Base-by-base conservation (phyloP, 2,113 vertebrate species). In the Pica pica region DNA sequence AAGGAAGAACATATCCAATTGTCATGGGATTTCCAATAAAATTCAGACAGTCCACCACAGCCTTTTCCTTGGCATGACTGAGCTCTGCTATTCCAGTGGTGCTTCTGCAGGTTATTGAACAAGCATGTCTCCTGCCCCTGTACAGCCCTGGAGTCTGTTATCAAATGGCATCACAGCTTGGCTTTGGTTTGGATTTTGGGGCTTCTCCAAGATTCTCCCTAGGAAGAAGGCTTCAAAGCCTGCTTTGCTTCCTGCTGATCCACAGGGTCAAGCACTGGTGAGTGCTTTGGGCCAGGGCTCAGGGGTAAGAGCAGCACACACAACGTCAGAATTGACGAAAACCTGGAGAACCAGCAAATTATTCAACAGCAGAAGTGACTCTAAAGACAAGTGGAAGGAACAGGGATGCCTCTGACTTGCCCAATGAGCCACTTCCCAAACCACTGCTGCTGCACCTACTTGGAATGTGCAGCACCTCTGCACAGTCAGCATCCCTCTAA, bases 401-500 rank as follows among this genome's bases (percentile, higher is more conserved):
- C 16, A n/a, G 31, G 8, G 31, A 9, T 18, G 67, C 7, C 18
- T 69, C 50, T 33, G 18, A 3, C 9, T 20, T 17, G 23, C 52
- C 64, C 28, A 2, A 14, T 0, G 9, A 78, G 53, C 61, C 7
- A 0, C 57, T 50, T 56, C 63, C 71, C 19, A 3, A 74, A 69
- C 4, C 50, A 11, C 28, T 24, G 55, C n/a, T 10, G 0, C 8
- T 23, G 41, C 20, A 7, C 16, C 42, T 18, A 5, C 49, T 22
- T 23, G 41, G 33, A 8, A 53, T 71, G 39, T 1, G 21, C 59
- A 44, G 30, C 2, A 5, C 7, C 63, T 79, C 57, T 57, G n/a
- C 1, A 0, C 53, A 28, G 27, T 3, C 9, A 56, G 27, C 18
- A 4, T 1, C 28, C 30, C 47, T 30, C 47, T 10, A 5, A 59